A percentile compares a stretch with the other conserved stretches of the same genome.
phyloP scores from a whole-genome alignment of 1,140 invertebrate genomes.

The Bombus vancouverensis region DNA sequence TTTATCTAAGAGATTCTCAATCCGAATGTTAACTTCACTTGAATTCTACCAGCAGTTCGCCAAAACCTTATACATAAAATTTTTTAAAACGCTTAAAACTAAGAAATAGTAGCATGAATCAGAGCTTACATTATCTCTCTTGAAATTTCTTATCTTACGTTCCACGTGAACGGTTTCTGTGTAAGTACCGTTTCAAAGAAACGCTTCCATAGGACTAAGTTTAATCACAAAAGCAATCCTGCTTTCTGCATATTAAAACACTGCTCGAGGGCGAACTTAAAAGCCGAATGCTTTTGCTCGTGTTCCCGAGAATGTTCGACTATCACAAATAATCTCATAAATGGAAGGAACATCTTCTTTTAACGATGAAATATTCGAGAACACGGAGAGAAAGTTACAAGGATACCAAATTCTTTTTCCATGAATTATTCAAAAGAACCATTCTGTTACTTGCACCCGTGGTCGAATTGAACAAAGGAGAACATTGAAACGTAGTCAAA shows the following conservation, averaged over 20 bases:
- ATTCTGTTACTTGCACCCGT: background rate
- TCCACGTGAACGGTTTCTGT: constrained; percentile 11
- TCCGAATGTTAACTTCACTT: no score
- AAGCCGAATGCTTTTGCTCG: background rate
- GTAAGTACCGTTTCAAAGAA: background rate
- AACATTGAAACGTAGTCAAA: constrained; percentile 15
- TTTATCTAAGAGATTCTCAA: no score
- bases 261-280: background rate
- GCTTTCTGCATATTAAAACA: constrained; percentile 17
- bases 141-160: constrained; percentile 14
- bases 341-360: background rate
- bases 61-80: background rate
- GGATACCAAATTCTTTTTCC: background rate
- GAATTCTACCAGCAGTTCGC: no score
- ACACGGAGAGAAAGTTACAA: background rate
- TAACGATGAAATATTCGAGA: constrained; percentile 11
- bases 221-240: constrained; percentile 7
- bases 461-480: constrained; percentile 37
- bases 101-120: no score
- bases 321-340: constrained; percentile 16
- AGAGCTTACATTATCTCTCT: background rate
- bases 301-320: background rate
- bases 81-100: background rate
- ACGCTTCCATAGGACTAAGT: background rate
- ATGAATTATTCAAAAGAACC: constrained; percentile 53